Conservation (phyloP, 1,140 invertebrate genomes). For the Drosophila kurseongensis region DNA sequence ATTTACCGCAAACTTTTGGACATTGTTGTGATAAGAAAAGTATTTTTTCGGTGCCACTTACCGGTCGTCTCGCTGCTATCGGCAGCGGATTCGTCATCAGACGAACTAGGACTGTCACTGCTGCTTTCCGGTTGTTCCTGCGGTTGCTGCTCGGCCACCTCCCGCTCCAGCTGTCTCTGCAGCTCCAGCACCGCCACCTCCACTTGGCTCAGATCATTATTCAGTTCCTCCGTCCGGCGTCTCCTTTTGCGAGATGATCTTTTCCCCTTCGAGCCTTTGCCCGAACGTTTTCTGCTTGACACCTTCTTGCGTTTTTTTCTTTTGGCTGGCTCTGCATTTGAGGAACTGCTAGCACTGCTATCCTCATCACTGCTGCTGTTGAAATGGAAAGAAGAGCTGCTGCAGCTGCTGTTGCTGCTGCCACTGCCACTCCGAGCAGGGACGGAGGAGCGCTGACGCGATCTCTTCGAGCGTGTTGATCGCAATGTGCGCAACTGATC, state of each 20-base stretch:
- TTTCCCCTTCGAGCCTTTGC: neutral
- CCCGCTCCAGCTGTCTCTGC: neutral
- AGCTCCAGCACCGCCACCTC: neutral
- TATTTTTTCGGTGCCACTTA: slow-evolving; percentile 4
- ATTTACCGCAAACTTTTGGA: no score
- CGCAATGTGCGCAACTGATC: slow-evolving; percentile 26
- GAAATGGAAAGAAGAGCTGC: slow-evolving; percentile 9
- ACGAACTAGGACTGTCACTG: slow-evolving; percentile 38
- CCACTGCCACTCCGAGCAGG: slow-evolving; percentile 6
- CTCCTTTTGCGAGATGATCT: slow-evolving; percentile 33
- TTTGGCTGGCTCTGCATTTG: neutral
- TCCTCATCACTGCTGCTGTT: slow-evolving; percentile 25
- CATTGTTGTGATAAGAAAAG: no score
- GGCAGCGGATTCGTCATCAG: slow-evolving; percentile 30
- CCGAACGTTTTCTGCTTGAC: slow-evolving; percentile 16
- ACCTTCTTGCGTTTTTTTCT: slow-evolving; percentile 21
- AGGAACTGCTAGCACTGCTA: slow-evolving; percentile 30
- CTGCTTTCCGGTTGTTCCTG: slow-evolving; percentile 11
- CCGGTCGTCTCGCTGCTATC: slow-evolving; percentile 25
- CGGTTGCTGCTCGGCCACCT: neutral
- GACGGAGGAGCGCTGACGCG: slow-evolving; percentile 16
- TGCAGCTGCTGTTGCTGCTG: slow-evolving; percentile 34
- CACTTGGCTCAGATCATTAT: neutral
- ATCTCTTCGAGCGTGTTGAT: slow-evolving; percentile 23
- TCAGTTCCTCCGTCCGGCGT: slow-evolving; percentile 1